Base-by-base conservation (phyloP, 2,797 vertebrate species). In the Myotis pilosus region DNA sequence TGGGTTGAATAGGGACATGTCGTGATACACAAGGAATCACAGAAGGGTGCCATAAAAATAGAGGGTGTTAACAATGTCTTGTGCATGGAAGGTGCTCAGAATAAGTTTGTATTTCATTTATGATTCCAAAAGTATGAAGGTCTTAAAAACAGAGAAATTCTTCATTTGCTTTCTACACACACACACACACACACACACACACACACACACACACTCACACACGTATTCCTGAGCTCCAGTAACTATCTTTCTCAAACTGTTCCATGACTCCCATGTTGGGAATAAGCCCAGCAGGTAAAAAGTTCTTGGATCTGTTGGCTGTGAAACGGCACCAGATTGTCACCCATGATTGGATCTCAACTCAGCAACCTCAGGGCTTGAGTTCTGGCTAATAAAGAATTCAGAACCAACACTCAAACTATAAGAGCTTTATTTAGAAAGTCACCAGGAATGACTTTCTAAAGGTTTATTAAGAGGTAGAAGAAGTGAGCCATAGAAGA, bases 101-200 rank as follows among this genome's bases (percentile, higher is more conserved):
- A 62, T 71, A 87, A 92, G 60, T 17, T 92, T 79, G 49, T 86
- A 82, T 69, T 91, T 89, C 25, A 87, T 64, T 93, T 79, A 75
- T 53, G 55, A 44, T 64, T 94, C 25, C 51, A 62, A n/a, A 81
- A 47, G 28, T 62, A 55, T 28, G 49, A 93, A 95, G n/a, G 4
- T 30, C 75, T 92, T 82, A 57, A 69, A 87, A 72, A 84, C 22
- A 76, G 38, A 91, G 20, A 87, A 74, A 76, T 41, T 6, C 1
- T 95, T 95, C 23, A n/a, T 66, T 87, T 62, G 51, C 28, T 88
- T 86, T 87, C 78, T 76, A 84, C 3, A 33, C 0, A 15, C 33
- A 49, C 89, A 80, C 25, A 62, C n/a, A 66, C n/a, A 64, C 25
- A 53, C 49, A 51, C 30, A n/a, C 38, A 33, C 41, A 44, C 44